Evolutionary conservation across 2,797 vertebrate species (phyloP).

Genomic region (Carapus acus): DNA sequence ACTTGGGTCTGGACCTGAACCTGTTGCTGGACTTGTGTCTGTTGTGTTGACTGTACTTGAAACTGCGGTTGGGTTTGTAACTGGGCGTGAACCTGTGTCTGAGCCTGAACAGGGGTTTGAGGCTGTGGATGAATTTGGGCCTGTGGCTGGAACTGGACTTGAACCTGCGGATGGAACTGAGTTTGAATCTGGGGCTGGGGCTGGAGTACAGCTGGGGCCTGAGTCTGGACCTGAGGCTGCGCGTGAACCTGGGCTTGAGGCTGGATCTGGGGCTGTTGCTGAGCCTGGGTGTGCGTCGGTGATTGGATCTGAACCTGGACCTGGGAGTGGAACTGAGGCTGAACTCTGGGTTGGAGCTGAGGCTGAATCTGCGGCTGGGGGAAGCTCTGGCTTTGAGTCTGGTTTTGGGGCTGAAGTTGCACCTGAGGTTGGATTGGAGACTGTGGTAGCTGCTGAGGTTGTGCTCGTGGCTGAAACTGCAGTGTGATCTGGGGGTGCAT

Average conservation of each 20-base stretch:
- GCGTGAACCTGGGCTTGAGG: constrained; percentile 29
- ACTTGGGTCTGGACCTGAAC: constrained; percentile 65
- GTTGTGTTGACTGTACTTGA: constrained; percentile 43
- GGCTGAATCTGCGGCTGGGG: constrained; percentile 24
- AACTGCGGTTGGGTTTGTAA: constrained; percentile 55
- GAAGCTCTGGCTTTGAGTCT: constrained; percentile 18
- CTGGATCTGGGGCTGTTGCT: constrained; percentile 28
- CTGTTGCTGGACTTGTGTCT: constrained; percentile 4
- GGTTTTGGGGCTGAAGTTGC: constrained; percentile 51
- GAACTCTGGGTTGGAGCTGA: constrained; percentile 44
- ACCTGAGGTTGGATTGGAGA: constrained; percentile 54
- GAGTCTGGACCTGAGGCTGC: constrained; percentile 11
- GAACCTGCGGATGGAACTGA: constrained; percentile 55
- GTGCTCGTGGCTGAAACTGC: constrained; percentile 53
- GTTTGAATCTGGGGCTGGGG: constrained; percentile 42
- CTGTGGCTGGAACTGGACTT: constrained; percentile 48
- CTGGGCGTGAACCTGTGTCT: constrained; percentile 15
- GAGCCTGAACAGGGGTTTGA: constrained; percentile 41
- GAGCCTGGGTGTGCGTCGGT: constrained; percentile 41
- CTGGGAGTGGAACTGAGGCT: constrained; percentile 52
- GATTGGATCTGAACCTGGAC: constrained; percentile 48
- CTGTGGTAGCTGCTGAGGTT: constrained; percentile 36
- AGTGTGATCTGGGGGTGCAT: constrained; percentile 54
- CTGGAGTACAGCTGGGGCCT: constrained; percentile 15
- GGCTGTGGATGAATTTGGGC: constrained; percentile 45